phyloP scores from a whole-genome alignment of 35 echinoderm and acorn worm species.

The Nesometra sesokonis region DNA sequence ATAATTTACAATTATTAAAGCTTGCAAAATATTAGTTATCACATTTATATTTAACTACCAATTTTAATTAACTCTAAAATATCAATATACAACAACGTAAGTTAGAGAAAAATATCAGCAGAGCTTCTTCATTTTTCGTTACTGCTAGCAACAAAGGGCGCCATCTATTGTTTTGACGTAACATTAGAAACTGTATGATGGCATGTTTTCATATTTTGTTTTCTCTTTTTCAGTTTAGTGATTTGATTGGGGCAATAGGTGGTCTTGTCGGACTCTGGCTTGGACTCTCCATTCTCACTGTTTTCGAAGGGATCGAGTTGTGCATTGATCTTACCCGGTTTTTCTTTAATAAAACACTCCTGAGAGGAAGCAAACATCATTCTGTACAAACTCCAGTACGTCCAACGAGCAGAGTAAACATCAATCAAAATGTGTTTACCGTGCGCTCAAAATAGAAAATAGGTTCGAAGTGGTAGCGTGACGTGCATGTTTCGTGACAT shows the following conservation, averaged over 20 bases:
- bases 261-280: constrained; percentile 6
- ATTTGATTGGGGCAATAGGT: neutral
- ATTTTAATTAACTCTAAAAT: no score
- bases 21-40: no score
- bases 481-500: no score
- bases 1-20: no score
- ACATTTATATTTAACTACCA: no score
- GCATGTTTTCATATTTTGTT: neutral
- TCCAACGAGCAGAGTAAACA: neutral
- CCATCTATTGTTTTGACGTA: no score
- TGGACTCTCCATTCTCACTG: constrained; percentile 1
- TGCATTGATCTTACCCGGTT: neutral
- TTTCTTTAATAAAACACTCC: neutral
- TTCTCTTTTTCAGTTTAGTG: constrained; percentile 4
- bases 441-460: neutral
- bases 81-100: no score
- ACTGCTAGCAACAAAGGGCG: no score
- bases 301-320: neutral
- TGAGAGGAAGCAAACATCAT: neutral
- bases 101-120: no score
- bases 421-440: neutral
- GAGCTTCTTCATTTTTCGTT: no score
- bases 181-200: no score
- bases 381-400: neutral
- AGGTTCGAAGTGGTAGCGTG: no score